Conservation (phyloP, 2,888 invertebrate genomes). For the Dicyrtoma fusca region DNA sequence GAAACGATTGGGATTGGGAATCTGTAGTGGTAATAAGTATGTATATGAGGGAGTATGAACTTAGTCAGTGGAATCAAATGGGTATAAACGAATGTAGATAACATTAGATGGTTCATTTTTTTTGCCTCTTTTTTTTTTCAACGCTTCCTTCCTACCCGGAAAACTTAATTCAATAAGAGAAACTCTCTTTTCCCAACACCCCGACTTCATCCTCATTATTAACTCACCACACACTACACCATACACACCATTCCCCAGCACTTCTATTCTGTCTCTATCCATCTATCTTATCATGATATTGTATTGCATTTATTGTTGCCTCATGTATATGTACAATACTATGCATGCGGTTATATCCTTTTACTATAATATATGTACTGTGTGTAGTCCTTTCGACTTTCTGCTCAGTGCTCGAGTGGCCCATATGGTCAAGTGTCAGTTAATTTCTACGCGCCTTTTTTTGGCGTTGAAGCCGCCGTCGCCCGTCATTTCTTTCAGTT, state of each 20-base stretch:
- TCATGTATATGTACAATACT: no score
- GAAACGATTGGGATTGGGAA: conserved; percentile 15
- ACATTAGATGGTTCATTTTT: conserved; percentile 32
- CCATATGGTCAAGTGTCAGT: no score
- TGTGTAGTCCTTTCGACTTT: no score
- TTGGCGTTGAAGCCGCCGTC: no score
- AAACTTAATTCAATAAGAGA: conserved; percentile 56
- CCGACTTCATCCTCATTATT: conserved; percentile 41
- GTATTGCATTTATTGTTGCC: no score
- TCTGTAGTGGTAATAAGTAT: not conserved
- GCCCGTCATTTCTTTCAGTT: no score
- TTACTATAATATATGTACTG: no score
- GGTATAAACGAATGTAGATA: not conserved
- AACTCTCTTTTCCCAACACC: conserved; percentile 28
- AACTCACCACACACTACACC: conserved; percentile 39
- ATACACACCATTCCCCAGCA: conserved; percentile 15
- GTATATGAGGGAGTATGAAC: not conserved
- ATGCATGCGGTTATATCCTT: no score
- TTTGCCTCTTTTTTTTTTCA: conserved; percentile 44
- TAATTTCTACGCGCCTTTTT: no score
- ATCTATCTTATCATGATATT: no score
- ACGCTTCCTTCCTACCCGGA: conserved; percentile 39
- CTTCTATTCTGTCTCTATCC: not conserved
- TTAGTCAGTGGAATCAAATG: conserved; percentile 5
- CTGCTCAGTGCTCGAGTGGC: no score